Evolutionary conservation across 2,797 vertebrate species (phyloP), one percentile per base, ranked within the genome.

Genomic region (Pampus argenteus): DNA sequence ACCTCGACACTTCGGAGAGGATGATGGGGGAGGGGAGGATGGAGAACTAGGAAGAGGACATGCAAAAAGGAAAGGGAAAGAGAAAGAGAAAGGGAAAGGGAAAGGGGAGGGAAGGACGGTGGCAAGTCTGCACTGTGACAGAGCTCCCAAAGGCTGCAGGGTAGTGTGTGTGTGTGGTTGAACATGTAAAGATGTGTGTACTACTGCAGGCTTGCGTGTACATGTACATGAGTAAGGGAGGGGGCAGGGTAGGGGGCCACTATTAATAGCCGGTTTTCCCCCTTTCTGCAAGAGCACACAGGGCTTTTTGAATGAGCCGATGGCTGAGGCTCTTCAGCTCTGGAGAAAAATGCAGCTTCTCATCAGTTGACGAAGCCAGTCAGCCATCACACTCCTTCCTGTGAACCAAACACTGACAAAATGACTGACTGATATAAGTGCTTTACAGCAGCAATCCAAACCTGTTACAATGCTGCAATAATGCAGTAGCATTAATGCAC

Each of bases 181-280:
- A 3, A 49, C 14, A 70, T 38, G 56, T 29, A 40, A 56, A 74
- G 47, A 66, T 74, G 74, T 52, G 81, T 81, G 73, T 51, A 44
- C 20, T 60, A 25, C 66, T 81, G 67, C 56, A 26, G 42, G 71
- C 48, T 20, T 81, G 77, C 73, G 73, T 64, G 70, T 79, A 15
- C 62, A 57, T 10, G 65, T 55, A 47, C 36, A 25, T 42, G 74
- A 11, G 47, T 50, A 52, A 55, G 57, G 50, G 69, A n/a, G 66
- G 66, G 76, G 57, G 72, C 8, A 62, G 66, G 79, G 70, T 49
- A 45, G 22, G 50, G 57, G 57, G 38, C 10, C 10, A 48, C 88
- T 94, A 95, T 93, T 86, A 90, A 94, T 95, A 94, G 91, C 74
- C 45, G 4, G 40, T 79, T 81, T 78, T 58, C 71, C 76, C 76